These are phyloP conservation scores for Melanerpes formicivorus DNA, from an alignment of 2,113 vertebrate genomes.

Conservation along the genomic window DNA sequence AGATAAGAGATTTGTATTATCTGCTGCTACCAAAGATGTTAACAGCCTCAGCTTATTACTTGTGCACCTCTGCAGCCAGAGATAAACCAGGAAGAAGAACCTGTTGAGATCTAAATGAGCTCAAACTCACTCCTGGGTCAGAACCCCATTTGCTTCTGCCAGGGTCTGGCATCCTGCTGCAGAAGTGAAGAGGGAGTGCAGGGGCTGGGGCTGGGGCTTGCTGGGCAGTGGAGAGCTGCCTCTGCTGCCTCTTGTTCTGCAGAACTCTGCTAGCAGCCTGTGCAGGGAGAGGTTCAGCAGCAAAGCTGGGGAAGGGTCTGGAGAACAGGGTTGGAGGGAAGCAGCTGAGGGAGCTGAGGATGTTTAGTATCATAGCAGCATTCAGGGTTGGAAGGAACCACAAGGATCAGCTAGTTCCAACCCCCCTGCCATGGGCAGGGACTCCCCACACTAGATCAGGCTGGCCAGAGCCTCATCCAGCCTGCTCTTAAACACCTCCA, in stretches of 20 bases:
- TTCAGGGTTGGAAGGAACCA: no score
- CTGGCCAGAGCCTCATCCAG: no score
- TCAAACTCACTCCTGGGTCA: neutral
- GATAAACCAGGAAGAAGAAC: neutral
- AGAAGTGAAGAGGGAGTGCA: neutral
- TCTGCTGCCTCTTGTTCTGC: neutral
- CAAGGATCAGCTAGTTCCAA: no score
- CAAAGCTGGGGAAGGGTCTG: no score
- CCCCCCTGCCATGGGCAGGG: no score
- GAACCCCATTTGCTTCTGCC: neutral
- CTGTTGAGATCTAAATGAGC: neutral
- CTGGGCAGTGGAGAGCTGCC: rapidly evolving
- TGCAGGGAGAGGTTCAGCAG: no score
- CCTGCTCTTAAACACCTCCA: no score
- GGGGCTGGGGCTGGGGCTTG: neutral
- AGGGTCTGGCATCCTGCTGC: neutral
- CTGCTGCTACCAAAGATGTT: neutral
- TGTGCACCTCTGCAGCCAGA: neutral
- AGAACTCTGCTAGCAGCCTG: neutral
- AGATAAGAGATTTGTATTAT: neutral
- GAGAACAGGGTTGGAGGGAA: no score
- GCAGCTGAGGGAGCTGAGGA: no score
- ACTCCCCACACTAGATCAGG: no score
- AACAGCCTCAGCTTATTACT: neutral
- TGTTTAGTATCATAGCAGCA: no score